Base-by-base conservation (phyloP, 2,797 vertebrate species). In the Poecilia wingei region DNA sequence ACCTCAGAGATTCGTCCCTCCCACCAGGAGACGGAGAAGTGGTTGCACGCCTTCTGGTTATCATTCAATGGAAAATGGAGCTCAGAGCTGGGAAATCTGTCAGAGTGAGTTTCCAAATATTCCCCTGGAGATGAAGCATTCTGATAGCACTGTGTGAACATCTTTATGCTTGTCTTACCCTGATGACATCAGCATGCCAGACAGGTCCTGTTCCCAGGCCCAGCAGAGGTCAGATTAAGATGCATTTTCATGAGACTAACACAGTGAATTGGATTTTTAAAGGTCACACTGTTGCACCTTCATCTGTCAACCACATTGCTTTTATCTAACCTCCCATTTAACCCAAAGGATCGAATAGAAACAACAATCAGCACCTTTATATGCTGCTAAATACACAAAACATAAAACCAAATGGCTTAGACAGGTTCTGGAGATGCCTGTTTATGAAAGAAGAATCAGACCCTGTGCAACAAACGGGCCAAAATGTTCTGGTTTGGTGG, bases 61-160 rank as follows among this genome's bases (percentile, higher is more conserved):
- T 46, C 41, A 28, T 28, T 71, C 25, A 70, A 9, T 70, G 41
- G n/a, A 43, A 70, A 70, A 70, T 70, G 41, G 68, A 28, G 68
- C 39, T 70, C 25, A 14, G 13, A n/a, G 41, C n/a, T 45, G 39
- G 20, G n/a, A 70, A 70, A 70, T 45, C 25, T 45, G 39, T 43
- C 22, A 45, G 13, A 1, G 8, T 1, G 12, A 71, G 25, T 41
- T 70, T n/a, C 41, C 43, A 71, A 71, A 45, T 9, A 18, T 8
- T 18, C 43, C 13, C 43, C n/a, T 45, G 68, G 6, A 71, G 68
- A 46, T 46, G 43, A 46, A 46, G 68, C n/a, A 16, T 46, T 45
- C 43, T 28, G 66, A 69, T 45, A 28, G 43, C 66, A 18, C 68
- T 18, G 6, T 46, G 68, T 1, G 12, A 46, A 46, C 2, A 3